phyloP scores from a whole-genome alignment of 2,797 vertebrate genomes.

The Sebastes nivosus region DNA sequence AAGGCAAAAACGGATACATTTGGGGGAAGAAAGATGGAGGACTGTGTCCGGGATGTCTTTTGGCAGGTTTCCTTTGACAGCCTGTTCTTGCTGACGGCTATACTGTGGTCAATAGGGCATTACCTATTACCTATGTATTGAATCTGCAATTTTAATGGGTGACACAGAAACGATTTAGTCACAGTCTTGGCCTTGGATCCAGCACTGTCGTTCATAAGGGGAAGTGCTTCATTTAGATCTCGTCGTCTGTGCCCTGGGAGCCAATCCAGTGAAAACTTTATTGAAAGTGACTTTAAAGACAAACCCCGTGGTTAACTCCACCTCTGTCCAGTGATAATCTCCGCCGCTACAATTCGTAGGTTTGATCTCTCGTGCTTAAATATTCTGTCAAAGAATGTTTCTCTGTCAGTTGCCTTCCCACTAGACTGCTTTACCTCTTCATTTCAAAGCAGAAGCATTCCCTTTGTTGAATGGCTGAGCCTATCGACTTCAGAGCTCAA shows the following conservation, averaged over 20 bases:
- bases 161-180: neutral
- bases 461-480: conserved; percentile 65
- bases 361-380: conserved; percentile 54
- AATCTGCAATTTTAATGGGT: neutral
- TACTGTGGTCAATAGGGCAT: neutral
- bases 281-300: conserved; percentile 37
- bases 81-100: conserved; percentile 11
- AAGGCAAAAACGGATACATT: conserved; percentile 14
- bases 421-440: conserved; percentile 58
- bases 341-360: conserved; percentile 15
- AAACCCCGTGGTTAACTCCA: conserved; percentile 4
- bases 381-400: conserved; percentile 62
- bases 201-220: neutral
- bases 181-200: neutral
- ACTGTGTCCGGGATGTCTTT: neutral
- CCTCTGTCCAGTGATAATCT: conserved; percentile 51
- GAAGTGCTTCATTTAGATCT: neutral
- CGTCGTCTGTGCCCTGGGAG: neutral
- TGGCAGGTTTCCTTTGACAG: conserved; percentile 22
- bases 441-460: conserved; percentile 77
- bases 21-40: conserved; percentile 10
- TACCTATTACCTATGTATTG: neutral
- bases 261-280: conserved; percentile 8
- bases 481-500: conserved; percentile 58
- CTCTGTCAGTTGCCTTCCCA: conserved; percentile 32